Evolutionary conservation across 2,113 vertebrate species (phyloP).

Genomic region (Podarcis raffonei): DNA sequence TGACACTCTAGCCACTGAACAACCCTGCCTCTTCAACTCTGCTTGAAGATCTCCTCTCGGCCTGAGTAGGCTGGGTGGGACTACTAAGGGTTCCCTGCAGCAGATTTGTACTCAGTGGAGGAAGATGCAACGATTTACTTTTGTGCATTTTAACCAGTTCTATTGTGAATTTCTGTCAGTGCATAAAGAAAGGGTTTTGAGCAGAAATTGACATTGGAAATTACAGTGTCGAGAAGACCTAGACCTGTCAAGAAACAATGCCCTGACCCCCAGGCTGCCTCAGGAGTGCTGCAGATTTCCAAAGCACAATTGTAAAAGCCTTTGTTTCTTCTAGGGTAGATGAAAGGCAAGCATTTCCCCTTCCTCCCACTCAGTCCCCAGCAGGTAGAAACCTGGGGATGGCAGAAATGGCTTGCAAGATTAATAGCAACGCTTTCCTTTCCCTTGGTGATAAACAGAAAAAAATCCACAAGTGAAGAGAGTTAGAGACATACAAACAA

Average conservation of each 20-base stretch:
- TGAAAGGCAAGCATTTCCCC: conserved; percentile 27
- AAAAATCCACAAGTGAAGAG: background rate
- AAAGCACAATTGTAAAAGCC: background rate
- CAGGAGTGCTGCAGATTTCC: conserved; percentile 32
- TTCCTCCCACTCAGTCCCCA: conserved; percentile 17
- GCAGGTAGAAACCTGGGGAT: background rate
- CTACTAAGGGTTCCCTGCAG: background rate
- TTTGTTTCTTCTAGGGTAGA: conserved; percentile 23
- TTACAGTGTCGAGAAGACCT: conserved; percentile 31
- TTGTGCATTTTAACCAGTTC: background rate
- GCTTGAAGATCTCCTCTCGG: background rate
- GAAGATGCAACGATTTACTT: background rate
- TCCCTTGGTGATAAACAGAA: background rate
- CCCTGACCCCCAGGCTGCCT: conserved; percentile 35
- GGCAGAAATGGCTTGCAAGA: conserved; percentile 30
- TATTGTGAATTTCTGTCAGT: conserved; percentile 16
- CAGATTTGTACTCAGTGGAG: background rate
- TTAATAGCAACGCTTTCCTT: conserved; percentile 26
- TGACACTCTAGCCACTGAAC: background rate
- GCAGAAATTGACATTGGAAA: conserved; percentile 21
- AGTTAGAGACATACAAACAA: background rate
- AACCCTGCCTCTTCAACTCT: background rate
- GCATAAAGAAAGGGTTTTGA: conserved; percentile 14
- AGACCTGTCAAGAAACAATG: conserved; percentile 40
- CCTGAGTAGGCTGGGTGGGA: background rate